phyloP scores from a whole-genome alignment of 2,797 vertebrate species.

The Pantherophis vulpinus region DNA sequence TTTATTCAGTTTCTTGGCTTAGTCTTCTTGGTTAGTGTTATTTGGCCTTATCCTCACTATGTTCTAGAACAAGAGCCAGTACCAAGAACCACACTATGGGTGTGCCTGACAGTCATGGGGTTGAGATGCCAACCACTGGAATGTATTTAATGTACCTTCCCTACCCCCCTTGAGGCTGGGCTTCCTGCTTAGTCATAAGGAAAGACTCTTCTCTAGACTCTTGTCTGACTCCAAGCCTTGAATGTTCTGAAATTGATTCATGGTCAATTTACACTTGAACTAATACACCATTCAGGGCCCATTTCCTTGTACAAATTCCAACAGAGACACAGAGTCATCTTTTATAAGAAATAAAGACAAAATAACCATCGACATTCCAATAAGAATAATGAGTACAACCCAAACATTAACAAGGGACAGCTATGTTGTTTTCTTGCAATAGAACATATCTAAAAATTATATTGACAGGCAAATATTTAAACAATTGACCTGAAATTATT shows the following conservation, averaged over 20 bases:
- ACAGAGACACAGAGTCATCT: slow-evolving; percentile 7
- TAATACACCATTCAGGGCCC: slow-evolving; percentile 37
- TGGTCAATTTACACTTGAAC: slow-evolving; percentile 51
- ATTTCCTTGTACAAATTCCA: slow-evolving; percentile 34
- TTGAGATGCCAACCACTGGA: slow-evolving; percentile 75
- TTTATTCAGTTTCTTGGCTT: slow-evolving; percentile 55
- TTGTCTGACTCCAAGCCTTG: slow-evolving; percentile 29
- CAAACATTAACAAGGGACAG: background rate
- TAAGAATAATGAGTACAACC: background rate
- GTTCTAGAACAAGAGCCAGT: slow-evolving; percentile 65
- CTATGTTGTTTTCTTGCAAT: background rate
- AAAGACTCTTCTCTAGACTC: slow-evolving; percentile 50
- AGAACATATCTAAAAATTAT: slow-evolving; percentile 14
- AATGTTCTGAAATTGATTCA: slow-evolving; percentile 51
- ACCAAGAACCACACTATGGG: slow-evolving; percentile 67
- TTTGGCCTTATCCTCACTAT: slow-evolving; percentile 55
- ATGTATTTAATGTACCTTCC: slow-evolving; percentile 65
- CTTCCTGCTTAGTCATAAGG: slow-evolving; percentile 54
- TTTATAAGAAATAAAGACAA: slow-evolving; percentile 4
- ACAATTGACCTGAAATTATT: background rate
- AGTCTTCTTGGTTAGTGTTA: slow-evolving; percentile 54
- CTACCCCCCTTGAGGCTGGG: slow-evolving; percentile 63
- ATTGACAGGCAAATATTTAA: slow-evolving; percentile 9
- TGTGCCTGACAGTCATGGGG: slow-evolving; percentile 62
- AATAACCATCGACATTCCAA: slow-evolving; percentile 1